These are phyloP conservation scores for Etheostoma nigrum DNA, from an alignment of 2,797 vertebrate genomes.

Conservation along the genomic window DNA sequence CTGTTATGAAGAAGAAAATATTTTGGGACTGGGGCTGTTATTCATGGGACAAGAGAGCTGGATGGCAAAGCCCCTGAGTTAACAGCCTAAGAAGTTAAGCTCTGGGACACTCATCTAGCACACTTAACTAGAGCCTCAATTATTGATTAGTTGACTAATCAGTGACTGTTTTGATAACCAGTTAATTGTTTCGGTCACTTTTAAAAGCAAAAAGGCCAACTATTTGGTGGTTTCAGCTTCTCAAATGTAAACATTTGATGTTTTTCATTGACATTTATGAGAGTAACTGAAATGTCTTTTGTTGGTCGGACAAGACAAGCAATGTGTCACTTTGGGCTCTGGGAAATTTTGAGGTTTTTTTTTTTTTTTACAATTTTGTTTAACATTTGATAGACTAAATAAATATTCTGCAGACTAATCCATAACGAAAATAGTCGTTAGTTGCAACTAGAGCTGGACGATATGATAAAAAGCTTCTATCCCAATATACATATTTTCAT, in stretches of 20 bases:
- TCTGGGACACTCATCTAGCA: background rate
- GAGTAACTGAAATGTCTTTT: background rate
- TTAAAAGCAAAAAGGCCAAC: background rate
- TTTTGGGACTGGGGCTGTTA: constrained; percentile 1
- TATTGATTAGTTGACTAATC: too few species aligned
- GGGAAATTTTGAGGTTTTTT: background rate
- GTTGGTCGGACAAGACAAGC: background rate
- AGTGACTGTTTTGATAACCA: background rate
- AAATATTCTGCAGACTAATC: background rate
- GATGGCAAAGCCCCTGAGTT: background rate
- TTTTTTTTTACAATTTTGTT: too few species aligned
- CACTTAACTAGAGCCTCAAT: background rate
- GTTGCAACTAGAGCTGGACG: background rate
- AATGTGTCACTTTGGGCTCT: background rate
- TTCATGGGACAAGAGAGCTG: background rate
- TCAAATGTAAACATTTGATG: background rate
- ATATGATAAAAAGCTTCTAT: too few species aligned
- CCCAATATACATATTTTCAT: too few species aligned
- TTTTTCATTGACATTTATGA: background rate
- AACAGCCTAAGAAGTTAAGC: background rate
- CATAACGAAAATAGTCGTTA: background rate
- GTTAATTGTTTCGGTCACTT: background rate
- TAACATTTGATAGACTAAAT: background rate
- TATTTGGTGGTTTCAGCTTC: background rate
- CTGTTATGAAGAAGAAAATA: constrained; percentile 35